A percentile compares a stretch with the other conserved stretches of the same genome.
phyloP scores from a whole-genome alignment of 1,140 invertebrate genomes.

The Psix sp. region DNA sequence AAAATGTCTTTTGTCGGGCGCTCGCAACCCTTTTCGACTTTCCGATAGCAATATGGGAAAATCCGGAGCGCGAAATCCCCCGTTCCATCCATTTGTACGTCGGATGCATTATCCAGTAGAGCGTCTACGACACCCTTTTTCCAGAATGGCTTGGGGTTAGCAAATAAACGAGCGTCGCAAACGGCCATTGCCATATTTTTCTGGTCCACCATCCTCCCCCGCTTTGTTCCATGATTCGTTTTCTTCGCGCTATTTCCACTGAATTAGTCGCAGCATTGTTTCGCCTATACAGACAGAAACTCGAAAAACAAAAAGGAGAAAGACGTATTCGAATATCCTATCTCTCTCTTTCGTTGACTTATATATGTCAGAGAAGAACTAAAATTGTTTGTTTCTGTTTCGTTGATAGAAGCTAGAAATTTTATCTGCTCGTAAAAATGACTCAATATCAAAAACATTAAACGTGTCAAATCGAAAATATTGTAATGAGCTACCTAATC shows the following conservation, averaged over 20 bases:
- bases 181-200: slow-evolving; percentile 62
- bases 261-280: slow-evolving; percentile 35
- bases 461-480: no score
- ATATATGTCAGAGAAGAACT: slow-evolving; percentile 30
- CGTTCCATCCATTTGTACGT: slow-evolving; percentile 60
- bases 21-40: slow-evolving; percentile 52
- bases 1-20: slow-evolving; percentile 45
- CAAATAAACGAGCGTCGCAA: slow-evolving; percentile 62
- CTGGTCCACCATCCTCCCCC: slow-evolving; percentile 12
- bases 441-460: no score
- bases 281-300: slow-evolving; percentile 2
- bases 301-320: slow-evolving; percentile 5
- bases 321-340: not conserved
- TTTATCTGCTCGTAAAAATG: no score
- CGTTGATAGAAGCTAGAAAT: slow-evolving; percentile 32
- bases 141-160: slow-evolving; percentile 55
- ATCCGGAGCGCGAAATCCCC: slow-evolving; percentile 49
- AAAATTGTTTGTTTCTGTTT: slow-evolving; percentile 46
- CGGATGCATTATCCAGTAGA: slow-evolving; percentile 60
- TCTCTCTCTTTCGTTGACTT: slow-evolving; percentile 17
- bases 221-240: slow-evolving; percentile 27
- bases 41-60: slow-evolving; percentile 59
- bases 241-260: slow-evolving; percentile 39
- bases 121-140: slow-evolving; percentile 57
- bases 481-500: no score